phyloP scores from a whole-genome alignment of 2,113 vertebrate genomes.

The Balaeniceps rex region DNA sequence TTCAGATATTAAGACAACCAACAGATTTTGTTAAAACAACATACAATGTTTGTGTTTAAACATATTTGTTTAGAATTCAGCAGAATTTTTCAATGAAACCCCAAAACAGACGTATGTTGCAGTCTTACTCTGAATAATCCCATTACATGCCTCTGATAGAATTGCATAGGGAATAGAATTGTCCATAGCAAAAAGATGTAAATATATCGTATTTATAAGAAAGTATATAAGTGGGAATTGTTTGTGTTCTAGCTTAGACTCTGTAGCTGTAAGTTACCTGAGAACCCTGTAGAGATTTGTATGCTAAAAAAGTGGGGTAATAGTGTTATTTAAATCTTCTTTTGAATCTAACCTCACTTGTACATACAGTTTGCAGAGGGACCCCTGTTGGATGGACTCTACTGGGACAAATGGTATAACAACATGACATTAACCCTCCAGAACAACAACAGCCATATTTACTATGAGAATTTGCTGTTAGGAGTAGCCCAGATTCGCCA shows the following conservation, averaged over 20 bases:
- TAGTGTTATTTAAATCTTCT: neutral
- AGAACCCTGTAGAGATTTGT: neutral
- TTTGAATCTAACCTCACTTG: neutral
- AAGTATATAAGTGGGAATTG: neutral
- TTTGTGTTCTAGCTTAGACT: neutral
- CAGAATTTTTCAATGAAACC: neutral
- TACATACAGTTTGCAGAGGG: slow-evolving; percentile 63
- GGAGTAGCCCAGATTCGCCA: slow-evolving; percentile 66
- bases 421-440: neutral
- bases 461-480: slow-evolving; percentile 70
- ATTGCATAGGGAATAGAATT: neutral
- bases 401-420: slow-evolving; percentile 62
- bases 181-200: neutral
- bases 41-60: neutral
- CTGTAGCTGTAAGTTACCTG: neutral
- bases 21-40: neutral
- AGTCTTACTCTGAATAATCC: neutral
- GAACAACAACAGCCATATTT: slow-evolving; percentile 56
- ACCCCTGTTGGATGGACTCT: slow-evolving; percentile 70
- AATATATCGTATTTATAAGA: neutral
- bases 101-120: neutral
- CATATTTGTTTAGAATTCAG: neutral
- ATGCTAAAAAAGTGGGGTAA: neutral
- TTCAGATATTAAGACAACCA: neutral
- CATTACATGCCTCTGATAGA: neutral